Base-by-base conservation (phyloP, 92 coral and sea anemone species). In the Ricordea florida region DNA sequence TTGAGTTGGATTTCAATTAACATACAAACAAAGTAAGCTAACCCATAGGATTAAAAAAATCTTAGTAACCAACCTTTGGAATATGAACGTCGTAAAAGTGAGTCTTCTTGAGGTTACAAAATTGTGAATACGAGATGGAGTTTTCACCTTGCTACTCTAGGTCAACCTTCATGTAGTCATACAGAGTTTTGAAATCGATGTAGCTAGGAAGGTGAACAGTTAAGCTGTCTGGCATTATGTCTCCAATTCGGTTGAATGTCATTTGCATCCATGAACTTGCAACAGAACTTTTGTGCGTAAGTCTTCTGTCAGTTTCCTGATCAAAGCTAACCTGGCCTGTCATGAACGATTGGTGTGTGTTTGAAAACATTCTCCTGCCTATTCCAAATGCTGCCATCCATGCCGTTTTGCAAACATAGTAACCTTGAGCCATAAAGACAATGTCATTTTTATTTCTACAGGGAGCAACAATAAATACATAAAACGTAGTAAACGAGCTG, bases 201-300 rank as follows among this genome's bases (percentile, higher is more conserved):
- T 48, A 48, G 22, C 56, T 48, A 5, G 56, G 56, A 5, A 48
- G 56, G 22, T 48, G 56, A 5, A 48, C 22, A 17, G 49, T 5
- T 23, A 60, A 14, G 49, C 68, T 60, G 16, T 60, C 68, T 27
- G 68, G 68, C 52, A 60, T 60, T 31, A 28, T 60, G 49, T 60
- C 68, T 5, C 68, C 68, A 31, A 60, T 60, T 37, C 52, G 28
- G 20, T 24, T 6, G 16, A 60, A 60, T 22, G 29, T 5, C 7
- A 37, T 23, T 5, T 29, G 16, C 68, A 60, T 60, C 68, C 68
- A 60, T 31, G 68, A 43, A 11, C 34, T 60, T 26, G 68, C 55
- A 27, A 60, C 23, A n/a, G n/a, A n/a, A 21, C 44, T 60, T 29
- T 29, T 60, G 2, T 13, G 56, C 8, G 6, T n/a, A 5, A 5